A percentile compares a stretch with the other conserved stretches of the same genome.
phyloP scores from a whole-genome alignment of 2,888 invertebrate genomes.

The Coenonympha arcania region DNA sequence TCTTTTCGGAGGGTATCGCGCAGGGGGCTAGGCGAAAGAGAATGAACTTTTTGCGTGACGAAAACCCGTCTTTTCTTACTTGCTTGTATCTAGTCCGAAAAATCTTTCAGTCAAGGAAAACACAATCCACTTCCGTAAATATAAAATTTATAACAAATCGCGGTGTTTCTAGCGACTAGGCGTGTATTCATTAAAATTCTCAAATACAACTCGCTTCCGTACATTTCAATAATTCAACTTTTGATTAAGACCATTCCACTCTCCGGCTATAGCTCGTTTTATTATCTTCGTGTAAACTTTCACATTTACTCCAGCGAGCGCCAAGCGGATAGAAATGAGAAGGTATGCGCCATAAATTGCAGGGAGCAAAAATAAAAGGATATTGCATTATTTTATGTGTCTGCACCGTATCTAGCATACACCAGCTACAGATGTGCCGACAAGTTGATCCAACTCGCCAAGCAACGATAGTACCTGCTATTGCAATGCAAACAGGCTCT shows the following conservation, averaged over 20 bases:
- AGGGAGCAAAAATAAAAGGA: slow-evolving; percentile 25
- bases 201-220: not conserved
- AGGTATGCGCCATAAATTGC: slow-evolving; percentile 25
- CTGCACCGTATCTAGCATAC: slow-evolving; percentile 20
- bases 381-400: slow-evolving; percentile 33
- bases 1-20: not conserved
- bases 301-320: slow-evolving; percentile 13
- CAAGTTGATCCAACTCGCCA: not conserved
- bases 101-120: too few relatives aligned
- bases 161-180: too few relatives aligned
- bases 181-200: too few relatives aligned
- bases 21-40: too few relatives aligned
- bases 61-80: too few relatives aligned
- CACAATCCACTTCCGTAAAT: too few relatives aligned
- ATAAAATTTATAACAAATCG: too few relatives aligned
- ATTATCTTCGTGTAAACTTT: slow-evolving; percentile 10
- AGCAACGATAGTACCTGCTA: not conserved
- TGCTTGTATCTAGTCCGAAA: too few relatives aligned
- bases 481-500: too few relatives aligned
- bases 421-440: not conserved
- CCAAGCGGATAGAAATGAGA: not conserved
- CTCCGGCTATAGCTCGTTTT: not conserved
- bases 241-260: not conserved
- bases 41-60: too few relatives aligned
- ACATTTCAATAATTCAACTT: not conserved